Conservation (phyloP, 2,797 vertebrate species). For the Glyptemys insculpta region DNA sequence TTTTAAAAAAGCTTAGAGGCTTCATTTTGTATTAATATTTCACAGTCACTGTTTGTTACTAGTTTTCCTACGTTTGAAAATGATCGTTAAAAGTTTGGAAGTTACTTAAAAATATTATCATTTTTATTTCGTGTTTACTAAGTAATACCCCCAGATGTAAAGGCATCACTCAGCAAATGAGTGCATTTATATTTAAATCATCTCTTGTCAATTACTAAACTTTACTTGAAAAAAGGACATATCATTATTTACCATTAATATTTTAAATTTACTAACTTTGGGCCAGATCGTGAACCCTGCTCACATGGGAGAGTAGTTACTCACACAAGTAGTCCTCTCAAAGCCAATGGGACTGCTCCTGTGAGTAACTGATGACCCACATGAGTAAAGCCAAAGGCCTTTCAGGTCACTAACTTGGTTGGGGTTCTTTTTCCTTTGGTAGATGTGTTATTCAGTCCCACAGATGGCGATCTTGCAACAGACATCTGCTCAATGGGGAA, state of each 20-base stretch:
- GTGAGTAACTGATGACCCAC: not conserved
- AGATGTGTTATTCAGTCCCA: not conserved
- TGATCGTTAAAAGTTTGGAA: not conserved
- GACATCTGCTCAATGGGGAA: not conserved
- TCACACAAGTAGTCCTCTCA: accelerated
- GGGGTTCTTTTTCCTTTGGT: not conserved
- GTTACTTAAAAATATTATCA: not conserved
- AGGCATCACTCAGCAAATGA: not conserved
- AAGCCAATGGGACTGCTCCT: not conserved
- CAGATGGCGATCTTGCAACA: conserved; percentile 65
- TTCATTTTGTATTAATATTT: not conserved
- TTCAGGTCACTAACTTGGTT: not conserved
- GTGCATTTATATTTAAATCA: not conserved
- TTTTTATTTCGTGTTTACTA: not conserved
- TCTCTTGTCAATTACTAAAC: not conserved
- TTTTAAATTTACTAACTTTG: not conserved
- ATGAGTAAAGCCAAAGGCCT: not conserved
- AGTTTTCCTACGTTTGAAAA: not conserved
- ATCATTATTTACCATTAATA: not conserved
- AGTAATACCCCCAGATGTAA: not conserved
- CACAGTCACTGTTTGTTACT: not conserved
- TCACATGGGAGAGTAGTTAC: not conserved
- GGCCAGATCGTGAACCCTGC: not conserved
- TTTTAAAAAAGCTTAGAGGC: not conserved
- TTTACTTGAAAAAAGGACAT: not conserved